Evolutionary conservation across 1,140 invertebrate genomes (phyloP), one percentile per base, ranked within the genome.

Genomic region (Listronotus bonariensis): DNA sequence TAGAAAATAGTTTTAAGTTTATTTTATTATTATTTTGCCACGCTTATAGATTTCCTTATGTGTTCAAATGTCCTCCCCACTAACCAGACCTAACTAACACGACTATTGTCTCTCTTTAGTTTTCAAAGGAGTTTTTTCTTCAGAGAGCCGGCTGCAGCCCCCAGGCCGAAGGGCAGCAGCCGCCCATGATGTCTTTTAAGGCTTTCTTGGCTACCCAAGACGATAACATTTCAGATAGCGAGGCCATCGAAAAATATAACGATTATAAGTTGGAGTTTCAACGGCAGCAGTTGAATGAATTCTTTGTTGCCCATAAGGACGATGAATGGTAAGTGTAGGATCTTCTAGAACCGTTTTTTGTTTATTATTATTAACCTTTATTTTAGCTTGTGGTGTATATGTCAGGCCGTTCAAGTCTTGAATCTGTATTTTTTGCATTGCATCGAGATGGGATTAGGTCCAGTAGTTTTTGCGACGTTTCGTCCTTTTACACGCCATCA

Each of bases 231-330:
- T 93, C 93, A 41, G 96, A 99, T 71, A 94, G 98, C 65, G 96
- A 98, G 78, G 96, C 97, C 9, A 91, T 99, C 69, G 89, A 89
- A 73, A 98, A 97, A 75, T 99, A 99, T 82, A 96, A 96, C 79
- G 97, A 99, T 72, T 99, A 99, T 81, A 99, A 99, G 81, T 82
- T 94, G 72, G 97, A 99, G 74, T 99, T 98, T 77, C 90, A 92
- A 75, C 85, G 94, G 54, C 94, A 97, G 78, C 97, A 99, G 77
- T 86, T 99, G 17, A 97, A 97, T 80, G 96, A 99, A 80, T 99
- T 99, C 84, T 99, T 99, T 83, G 90, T 98, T 74, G 88, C 89
- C 34, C 98, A 99, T 83, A 99, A 99, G 82, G 97, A 99, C 77
- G 97, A 99, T 80, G 97, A 99, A 90, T 99, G 98, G 98, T 99